Conservation (phyloP, 2,888 invertebrate genomes). For the Megastigmus dorsalis region DNA sequence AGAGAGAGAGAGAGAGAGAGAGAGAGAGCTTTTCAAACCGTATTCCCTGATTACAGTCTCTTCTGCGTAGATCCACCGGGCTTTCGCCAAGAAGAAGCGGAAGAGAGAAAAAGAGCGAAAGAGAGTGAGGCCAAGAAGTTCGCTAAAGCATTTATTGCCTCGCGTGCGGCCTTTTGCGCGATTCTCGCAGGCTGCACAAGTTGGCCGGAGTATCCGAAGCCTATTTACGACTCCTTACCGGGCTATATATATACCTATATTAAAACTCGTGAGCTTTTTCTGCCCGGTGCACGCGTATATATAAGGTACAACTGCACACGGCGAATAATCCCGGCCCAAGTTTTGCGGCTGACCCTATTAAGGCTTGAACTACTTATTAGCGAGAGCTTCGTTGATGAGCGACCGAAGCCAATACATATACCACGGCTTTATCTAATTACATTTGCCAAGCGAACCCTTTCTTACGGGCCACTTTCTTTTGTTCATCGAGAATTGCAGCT, state of each 20-base stretch:
- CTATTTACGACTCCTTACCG: slow-evolving; percentile 9
- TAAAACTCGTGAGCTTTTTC: neutral
- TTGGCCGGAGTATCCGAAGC: neutral
- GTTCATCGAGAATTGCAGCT: no score
- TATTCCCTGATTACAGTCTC: slow-evolving; percentile 25
- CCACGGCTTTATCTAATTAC: slow-evolving; percentile 19
- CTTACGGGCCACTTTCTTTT: no score
- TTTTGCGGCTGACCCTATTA: slow-evolving; percentile 41
- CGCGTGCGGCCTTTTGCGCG: neutral
- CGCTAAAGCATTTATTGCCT: slow-evolving; percentile 36
- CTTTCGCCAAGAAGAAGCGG: neutral
- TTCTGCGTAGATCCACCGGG: no score
- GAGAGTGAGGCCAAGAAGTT: no score
- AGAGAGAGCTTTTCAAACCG: slow-evolving; percentile 12
- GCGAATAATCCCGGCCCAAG: slow-evolving; percentile 38
- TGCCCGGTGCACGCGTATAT: neutral
- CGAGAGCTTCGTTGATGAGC: neutral
- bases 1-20: no score
- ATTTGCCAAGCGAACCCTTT: no score
- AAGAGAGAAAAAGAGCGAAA: neutral
- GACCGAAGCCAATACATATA: no score
- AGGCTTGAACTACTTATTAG: slow-evolving; percentile 44
- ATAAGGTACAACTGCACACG: neutral
- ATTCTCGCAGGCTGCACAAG: slow-evolving; percentile 1
- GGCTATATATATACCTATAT: neutral